Evolutionary conservation across 1,140 invertebrate species (phyloP).

Genomic region (Hormaphis cornu): DNA sequence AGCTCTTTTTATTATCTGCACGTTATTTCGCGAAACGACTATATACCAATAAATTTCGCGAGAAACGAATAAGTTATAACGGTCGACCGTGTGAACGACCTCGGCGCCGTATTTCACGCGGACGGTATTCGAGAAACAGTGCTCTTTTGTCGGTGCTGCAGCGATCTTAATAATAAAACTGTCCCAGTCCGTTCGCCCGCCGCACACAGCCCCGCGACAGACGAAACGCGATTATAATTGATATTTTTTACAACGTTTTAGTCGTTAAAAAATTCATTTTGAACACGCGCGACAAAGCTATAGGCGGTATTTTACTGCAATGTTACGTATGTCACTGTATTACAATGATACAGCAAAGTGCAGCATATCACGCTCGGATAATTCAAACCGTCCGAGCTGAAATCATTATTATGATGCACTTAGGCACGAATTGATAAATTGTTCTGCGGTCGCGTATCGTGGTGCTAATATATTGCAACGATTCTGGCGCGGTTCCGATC

Average conservation of each 20-base stretch:
- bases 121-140: no score
- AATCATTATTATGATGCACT: no score
- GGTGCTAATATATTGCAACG: no score
- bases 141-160: no score
- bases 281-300: no score
- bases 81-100: slow-evolving; percentile 9
- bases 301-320: no score
- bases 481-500: slow-evolving; percentile 28
- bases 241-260: neutral
- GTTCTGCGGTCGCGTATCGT: neutral
- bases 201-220: neutral
- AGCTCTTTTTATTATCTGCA: no score
- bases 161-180: no score
- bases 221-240: neutral
- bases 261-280: neutral
- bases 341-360: neutral
- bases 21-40: neutral
- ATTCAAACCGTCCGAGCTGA: neutral
- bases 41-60: neutral
- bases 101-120: no score
- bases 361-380: no score
- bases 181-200: neutral
- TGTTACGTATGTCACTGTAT: no score
- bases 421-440: slow-evolving; percentile 25
- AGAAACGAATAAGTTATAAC: neutral